phyloP scores from a whole-genome alignment of 2,113 vertebrate genomes.

The Megalops atlanticus region DNA sequence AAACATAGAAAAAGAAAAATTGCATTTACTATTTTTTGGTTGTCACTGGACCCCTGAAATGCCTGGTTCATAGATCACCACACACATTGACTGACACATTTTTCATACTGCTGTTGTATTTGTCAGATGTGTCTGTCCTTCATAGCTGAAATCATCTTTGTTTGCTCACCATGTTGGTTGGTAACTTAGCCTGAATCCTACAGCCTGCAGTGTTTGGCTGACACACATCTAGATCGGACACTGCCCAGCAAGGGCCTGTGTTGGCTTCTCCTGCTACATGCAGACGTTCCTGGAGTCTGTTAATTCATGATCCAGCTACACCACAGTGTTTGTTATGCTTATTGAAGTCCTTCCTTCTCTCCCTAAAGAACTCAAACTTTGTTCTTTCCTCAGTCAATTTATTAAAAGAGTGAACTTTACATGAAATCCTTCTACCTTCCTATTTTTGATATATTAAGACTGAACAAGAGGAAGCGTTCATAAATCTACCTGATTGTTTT shows the following conservation, averaged over 20 bases:
- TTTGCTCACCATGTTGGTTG: not conserved
- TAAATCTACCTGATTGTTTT: too few relatives aligned
- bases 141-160: conserved; percentile 1
- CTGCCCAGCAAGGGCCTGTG: conserved; percentile 1
- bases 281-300: conserved; percentile 9
- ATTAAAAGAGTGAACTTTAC: too few relatives aligned
- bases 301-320: conserved; percentile 13
- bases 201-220: conserved; percentile 18
- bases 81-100: not conserved
- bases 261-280: not conserved
- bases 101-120: not conserved
- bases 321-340: not conserved
- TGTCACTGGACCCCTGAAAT: not conserved
- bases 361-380: too few relatives aligned
- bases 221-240: not conserved
- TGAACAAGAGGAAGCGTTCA: too few relatives aligned
- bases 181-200: not conserved
- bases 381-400: too few relatives aligned
- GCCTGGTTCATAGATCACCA: not conserved
- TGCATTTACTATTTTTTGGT: not conserved
- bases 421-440: too few relatives aligned
- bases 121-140: not conserved
- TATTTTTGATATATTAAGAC: too few relatives aligned
- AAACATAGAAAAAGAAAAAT: not conserved
- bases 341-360: too few relatives aligned